Conservation (phyloP, 92 coral and sea anemone genomes). For the Parazoanthus atlanticus region DNA sequence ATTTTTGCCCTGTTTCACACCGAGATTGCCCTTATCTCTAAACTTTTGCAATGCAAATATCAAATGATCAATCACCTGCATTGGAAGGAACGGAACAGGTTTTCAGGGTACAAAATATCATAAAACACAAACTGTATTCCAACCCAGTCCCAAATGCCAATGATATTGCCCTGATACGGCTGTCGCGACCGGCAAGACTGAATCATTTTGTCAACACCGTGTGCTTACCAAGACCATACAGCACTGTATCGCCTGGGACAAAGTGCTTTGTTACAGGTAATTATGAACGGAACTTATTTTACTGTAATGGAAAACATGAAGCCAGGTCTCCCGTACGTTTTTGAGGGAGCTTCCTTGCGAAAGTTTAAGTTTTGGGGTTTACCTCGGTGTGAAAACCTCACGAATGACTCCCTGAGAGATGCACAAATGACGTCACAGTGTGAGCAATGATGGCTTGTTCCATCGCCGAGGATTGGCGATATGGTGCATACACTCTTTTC, state of each 20-base stretch:
- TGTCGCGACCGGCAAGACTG: conserved; percentile 32
- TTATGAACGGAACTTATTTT: neutral
- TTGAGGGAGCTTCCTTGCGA: too few relatives aligned
- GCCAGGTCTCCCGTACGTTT: neutral
- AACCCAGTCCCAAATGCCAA: conserved; percentile 58
- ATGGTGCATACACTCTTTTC: too few relatives aligned
- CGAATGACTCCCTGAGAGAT: too few relatives aligned
- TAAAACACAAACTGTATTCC: conserved; percentile 43
- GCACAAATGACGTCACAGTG: too few relatives aligned
- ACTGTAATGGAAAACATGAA: neutral
- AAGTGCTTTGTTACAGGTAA: conserved; percentile 59
- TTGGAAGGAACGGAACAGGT: conserved; percentile 59
- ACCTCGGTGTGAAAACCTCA: too few relatives aligned
- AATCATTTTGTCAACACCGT: conserved; percentile 58
- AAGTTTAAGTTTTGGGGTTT: too few relatives aligned
- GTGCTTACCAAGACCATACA: conserved; percentile 49
- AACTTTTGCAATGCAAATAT: too few relatives aligned
- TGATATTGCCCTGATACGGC: conserved; percentile 56
- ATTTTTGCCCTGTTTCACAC: too few relatives aligned
- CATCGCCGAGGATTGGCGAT: too few relatives aligned
- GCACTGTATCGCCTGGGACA: conserved; percentile 48
- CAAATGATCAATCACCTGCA: too few relatives aligned
- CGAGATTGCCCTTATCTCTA: too few relatives aligned
- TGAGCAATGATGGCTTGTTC: too few relatives aligned
- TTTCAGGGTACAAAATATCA: conserved; percentile 35